These are phyloP conservation scores for Carabus problematicus DNA, from an alignment of 2,888 invertebrate genomes.

Conservation along the genomic window DNA sequence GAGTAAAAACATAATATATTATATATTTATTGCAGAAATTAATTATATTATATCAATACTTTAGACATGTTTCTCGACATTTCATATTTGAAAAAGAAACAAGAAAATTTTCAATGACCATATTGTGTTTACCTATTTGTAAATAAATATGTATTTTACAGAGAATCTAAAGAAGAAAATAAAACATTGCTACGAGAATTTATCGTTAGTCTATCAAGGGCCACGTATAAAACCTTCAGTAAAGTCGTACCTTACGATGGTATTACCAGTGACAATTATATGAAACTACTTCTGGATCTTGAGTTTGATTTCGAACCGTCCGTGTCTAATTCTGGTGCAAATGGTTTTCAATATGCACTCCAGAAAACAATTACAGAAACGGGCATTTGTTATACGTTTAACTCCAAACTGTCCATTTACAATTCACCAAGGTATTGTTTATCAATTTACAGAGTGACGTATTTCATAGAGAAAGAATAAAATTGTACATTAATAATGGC, in stretches of 20 bases:
- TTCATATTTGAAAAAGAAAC: background rate
- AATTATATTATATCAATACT: background rate
- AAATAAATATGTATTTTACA: conserved; percentile 44
- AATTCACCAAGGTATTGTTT: conserved; percentile 64
- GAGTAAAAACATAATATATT: conserved; percentile 55
- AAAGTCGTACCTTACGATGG: conserved; percentile 63
- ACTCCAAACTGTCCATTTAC: conserved; percentile 69
- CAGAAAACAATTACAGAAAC: conserved; percentile 71
- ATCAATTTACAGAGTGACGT: conserved; percentile 1
- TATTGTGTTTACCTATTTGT: background rate
- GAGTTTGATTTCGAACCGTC: conserved; percentile 63
- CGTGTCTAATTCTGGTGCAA: conserved; percentile 54
- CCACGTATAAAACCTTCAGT: conserved; percentile 68
- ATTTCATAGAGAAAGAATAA: background rate
- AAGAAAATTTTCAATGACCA: background rate
- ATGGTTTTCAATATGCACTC: conserved; percentile 54
- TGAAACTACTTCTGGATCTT: conserved; percentile 65
- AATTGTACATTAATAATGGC: background rate
- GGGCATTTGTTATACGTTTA: conserved; percentile 74
- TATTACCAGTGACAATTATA: conserved; percentile 65
- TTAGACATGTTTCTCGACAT: background rate
- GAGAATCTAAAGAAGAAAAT: conserved; percentile 58
- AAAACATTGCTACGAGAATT: conserved; percentile 65
- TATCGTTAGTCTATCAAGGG: conserved; percentile 64
- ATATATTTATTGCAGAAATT: background rate